Conservation (phyloP, 2,113 vertebrate genomes). For the Riparia riparia region DNA sequence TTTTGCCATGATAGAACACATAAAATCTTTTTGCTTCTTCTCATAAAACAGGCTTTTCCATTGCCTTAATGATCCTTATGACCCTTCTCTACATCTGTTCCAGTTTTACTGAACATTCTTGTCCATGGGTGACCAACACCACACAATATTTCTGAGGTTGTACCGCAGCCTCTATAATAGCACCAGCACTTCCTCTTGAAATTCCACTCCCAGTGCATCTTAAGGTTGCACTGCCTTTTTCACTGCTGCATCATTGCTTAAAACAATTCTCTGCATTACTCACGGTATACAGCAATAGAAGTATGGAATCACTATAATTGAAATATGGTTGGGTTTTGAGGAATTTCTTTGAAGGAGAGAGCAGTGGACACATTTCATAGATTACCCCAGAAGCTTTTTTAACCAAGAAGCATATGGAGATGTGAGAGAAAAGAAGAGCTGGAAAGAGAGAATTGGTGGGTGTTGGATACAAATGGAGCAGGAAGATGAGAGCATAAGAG, state of each 20-base stretch:
- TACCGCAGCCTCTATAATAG: not conserved
- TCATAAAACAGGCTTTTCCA: not conserved
- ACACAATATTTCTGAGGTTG: not conserved
- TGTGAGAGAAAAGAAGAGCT: not conserved
- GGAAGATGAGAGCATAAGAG: not conserved
- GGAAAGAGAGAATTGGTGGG: not conserved
- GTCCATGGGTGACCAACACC: constrained; percentile 26
- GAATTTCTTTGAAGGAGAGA: constrained; percentile 59
- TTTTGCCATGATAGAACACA: not conserved
- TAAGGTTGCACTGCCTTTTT: not conserved
- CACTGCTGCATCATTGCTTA: not conserved
- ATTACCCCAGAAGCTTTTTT: not conserved
- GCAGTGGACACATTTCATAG: constrained; percentile 35
- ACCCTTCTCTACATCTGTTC: constrained; percentile 47
- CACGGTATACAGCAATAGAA: not conserved
- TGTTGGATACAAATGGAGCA: not conserved
- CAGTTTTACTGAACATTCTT: constrained; percentile 43
- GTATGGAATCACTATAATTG: constrained; percentile 44
- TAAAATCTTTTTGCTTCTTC: constrained; percentile 26
- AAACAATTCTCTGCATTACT: not conserved
- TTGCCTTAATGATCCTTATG: not conserved
- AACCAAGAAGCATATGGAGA: constrained; percentile 30
- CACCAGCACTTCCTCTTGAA: not conserved
- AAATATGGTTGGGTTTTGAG: constrained; percentile 48
- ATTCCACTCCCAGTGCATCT: constrained; percentile 7